These are phyloP conservation scores for Diachasmimorpha longicaudata DNA, from an alignment of 1,140 invertebrate species.

Conservation along the genomic window DNA sequence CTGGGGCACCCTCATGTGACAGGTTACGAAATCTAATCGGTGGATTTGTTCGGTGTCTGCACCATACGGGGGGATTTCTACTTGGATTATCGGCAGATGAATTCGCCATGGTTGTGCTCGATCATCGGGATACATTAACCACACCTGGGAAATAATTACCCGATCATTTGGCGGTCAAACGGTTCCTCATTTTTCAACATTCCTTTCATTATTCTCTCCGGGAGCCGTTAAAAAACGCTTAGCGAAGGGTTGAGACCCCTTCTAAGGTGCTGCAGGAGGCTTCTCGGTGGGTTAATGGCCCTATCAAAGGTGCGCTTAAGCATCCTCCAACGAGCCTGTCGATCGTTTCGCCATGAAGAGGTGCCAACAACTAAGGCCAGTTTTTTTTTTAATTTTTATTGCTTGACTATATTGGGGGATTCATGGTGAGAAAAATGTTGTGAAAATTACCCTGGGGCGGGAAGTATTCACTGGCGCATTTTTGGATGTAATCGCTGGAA, in stretches of 20 bases:
- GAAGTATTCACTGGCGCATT: no score
- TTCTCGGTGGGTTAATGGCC: background rate
- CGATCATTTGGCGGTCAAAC: conserved; percentile 14
- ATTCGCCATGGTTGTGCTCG: background rate
- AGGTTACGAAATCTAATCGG: no score
- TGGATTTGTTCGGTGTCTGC: no score
- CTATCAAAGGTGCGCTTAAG: background rate
- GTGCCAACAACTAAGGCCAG: background rate
- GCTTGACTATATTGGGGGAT: background rate
- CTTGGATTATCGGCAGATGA: background rate
- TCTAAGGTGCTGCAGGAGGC: background rate
- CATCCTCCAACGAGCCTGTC: background rate
- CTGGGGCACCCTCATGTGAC: no score
- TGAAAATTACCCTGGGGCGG: no score
- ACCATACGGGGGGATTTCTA: no score
- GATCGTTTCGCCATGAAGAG: background rate
- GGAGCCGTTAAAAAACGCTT: background rate
- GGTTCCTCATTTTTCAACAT: background rate
- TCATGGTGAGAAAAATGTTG: no score
- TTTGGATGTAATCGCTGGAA: no score
- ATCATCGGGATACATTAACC: background rate
- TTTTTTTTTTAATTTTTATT: background rate
- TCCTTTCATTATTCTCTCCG: background rate
- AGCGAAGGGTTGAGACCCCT: background rate
- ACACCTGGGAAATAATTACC: conserved; percentile 20